Conservation (phyloP, 2,888 invertebrate species). For the Caenorhabditis angaria region DNA sequence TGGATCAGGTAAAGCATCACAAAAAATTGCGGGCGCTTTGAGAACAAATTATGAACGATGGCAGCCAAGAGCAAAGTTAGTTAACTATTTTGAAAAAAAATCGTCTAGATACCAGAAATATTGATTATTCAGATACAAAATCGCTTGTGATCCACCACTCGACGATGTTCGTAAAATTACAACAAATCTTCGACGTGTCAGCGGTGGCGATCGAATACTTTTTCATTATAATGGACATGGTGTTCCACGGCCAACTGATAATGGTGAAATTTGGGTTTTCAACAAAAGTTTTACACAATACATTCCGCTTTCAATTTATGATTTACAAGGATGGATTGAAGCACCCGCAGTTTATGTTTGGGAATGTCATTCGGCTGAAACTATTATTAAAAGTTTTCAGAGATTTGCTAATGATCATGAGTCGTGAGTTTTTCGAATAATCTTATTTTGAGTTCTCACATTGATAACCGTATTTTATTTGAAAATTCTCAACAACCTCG, state of each 20-base stretch:
- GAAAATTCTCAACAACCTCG: too few relatives aligned
- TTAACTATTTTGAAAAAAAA: not conserved
- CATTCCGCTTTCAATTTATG: conserved; percentile 96
- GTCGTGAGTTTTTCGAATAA: conserved; percentile 20
- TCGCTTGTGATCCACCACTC: conserved; percentile 93
- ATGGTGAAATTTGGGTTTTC: conserved; percentile 88
- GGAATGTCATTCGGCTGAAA: conserved; percentile 97
- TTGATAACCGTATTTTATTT: not conserved
- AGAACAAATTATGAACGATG: conserved; percentile 97
- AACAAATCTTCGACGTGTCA: conserved; percentile 89
- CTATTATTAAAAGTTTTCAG: conserved; percentile 83
- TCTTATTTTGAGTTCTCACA: not conserved
- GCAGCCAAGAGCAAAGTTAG: conserved; percentile 87
- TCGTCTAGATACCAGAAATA: not conserved
- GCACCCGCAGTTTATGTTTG: conserved; percentile 98
- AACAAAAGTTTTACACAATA: conserved; percentile 95
- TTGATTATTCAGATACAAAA: conserved; percentile 80
- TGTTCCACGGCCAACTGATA: conserved; percentile 94
- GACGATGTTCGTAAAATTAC: conserved; percentile 98
- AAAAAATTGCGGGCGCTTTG: conserved; percentile 87
- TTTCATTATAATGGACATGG: conserved; percentile 99
- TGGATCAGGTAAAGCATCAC: conserved; percentile 82
- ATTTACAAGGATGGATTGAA: conserved; percentile 99
- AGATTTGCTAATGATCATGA: conserved; percentile 89
- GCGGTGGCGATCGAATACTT: conserved; percentile 84